phyloP scores from a whole-genome alignment of 2,797 vertebrate genomes.

The Staurois parvus region DNA sequence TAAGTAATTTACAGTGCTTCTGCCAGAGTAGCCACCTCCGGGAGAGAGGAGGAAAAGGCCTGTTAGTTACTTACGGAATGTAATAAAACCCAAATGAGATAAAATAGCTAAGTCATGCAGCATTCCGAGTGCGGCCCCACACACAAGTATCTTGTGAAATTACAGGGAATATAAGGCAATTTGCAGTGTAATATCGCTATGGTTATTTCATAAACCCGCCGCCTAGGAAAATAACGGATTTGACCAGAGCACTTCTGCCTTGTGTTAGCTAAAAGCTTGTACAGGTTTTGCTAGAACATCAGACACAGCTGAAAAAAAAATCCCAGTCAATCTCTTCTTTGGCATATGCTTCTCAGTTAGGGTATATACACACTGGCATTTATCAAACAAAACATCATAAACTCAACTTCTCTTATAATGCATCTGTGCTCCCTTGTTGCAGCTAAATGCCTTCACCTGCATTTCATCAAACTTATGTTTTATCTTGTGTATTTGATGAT shows the following conservation, averaged over 20 bases:
- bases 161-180: conserved; percentile 33
- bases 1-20: conserved; percentile 51
- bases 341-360: background rate
- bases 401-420: too few relatives aligned
- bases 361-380: background rate
- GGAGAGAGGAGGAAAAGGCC: conserved; percentile 29
- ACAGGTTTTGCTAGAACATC: background rate
- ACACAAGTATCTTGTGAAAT: conserved; percentile 14
- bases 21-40: conserved; percentile 46
- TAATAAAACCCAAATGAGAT: conserved; percentile 55
- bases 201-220: conserved; percentile 35
- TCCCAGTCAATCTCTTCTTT: background rate
- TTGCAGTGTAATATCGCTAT: conserved; percentile 40
- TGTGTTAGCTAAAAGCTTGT: conserved; percentile 40
- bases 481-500: too few relatives aligned
- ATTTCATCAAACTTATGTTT: too few relatives aligned
- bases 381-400: background rate
- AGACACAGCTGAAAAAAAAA: conserved; percentile 10
- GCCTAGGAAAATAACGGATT: conserved; percentile 39
- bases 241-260: conserved; percentile 37
- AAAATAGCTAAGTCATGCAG: conserved; percentile 40
- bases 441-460: too few relatives aligned
- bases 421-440: too few relatives aligned
- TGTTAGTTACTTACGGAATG: conserved; percentile 46
- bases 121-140: conserved; percentile 30